Evolutionary conservation across 2,113 vertebrate genomes (phyloP).

Genomic region (Piaya cayana): DNA sequence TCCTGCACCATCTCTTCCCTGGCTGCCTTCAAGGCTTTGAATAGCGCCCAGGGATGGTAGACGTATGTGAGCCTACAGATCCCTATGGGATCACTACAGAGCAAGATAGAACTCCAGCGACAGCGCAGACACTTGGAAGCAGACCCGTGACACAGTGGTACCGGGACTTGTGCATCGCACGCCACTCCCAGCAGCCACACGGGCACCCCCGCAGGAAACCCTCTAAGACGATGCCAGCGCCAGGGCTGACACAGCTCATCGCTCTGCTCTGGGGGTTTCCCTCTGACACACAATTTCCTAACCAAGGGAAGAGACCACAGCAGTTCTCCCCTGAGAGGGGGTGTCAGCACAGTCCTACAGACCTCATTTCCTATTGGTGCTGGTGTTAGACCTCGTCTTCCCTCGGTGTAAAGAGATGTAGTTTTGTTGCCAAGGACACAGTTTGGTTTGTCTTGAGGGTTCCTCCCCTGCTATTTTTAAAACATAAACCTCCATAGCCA

Average conservation of each 20-base stretch:
- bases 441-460: not conserved
- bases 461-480: not conserved
- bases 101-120: not conserved
- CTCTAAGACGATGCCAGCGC: not conserved
- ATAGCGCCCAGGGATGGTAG: not conserved
- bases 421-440: not conserved
- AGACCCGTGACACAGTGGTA: not conserved
- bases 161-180: rapidly evolving
- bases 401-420: not conserved
- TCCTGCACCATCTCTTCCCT: not conserved
- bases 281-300: not conserved
- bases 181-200: not conserved
- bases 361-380: not conserved
- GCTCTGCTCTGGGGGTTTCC: not conserved
- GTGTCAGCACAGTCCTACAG: not conserved
- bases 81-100: not conserved
- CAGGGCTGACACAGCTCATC: not conserved
- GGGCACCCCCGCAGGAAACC: not conserved
- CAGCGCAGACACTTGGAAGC: not conserved
- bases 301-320: not conserved
- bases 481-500: not conserved
- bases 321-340: not conserved
- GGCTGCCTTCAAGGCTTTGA: not conserved
- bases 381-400: not conserved
- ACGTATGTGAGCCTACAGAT: not conserved